These are phyloP conservation scores for Epizoanthus ramosus DNA, from an alignment of 92 coral and sea anemone species.

Conservation along the genomic window DNA sequence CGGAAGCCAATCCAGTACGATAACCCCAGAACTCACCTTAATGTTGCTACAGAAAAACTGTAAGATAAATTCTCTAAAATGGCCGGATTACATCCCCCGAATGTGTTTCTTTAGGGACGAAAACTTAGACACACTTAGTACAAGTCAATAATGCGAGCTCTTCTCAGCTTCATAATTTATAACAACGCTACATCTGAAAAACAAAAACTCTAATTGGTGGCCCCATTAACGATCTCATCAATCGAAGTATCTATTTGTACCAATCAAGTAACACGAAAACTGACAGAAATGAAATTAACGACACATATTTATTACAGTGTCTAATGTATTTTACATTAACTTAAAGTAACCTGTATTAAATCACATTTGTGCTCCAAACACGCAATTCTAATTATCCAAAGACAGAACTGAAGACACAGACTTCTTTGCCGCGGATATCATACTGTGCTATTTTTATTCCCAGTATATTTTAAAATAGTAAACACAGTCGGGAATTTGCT, in stretches of 20 bases:
- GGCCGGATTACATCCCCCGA: too few relatives aligned
- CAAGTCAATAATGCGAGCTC: neutral
- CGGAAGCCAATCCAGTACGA: too few relatives aligned
- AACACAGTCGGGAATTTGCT: neutral
- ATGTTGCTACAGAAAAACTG: too few relatives aligned
- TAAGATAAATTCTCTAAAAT: too few relatives aligned
- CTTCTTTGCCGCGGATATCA: neutral
- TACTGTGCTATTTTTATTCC: neutral
- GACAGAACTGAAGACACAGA: too few relatives aligned
- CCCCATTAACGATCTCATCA: neutral
- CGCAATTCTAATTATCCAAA: too few relatives aligned
- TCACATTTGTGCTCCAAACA: too few relatives aligned
- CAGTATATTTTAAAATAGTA: neutral
- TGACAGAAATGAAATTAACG: neutral
- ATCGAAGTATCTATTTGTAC: neutral
- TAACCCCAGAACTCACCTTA: too few relatives aligned
- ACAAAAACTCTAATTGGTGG: conserved; percentile 27
- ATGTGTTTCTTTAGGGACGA: too few relatives aligned
- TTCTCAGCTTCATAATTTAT: neutral
- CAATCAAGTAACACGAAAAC: neutral
- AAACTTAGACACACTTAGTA: too few relatives aligned
- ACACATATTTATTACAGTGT: neutral
- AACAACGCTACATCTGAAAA: conserved; percentile 23
- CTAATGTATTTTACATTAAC: too few relatives aligned
- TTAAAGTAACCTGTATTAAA: too few relatives aligned